phyloP scores from a whole-genome alignment of 2,113 vertebrate species.

The Galbula dea region DNA sequence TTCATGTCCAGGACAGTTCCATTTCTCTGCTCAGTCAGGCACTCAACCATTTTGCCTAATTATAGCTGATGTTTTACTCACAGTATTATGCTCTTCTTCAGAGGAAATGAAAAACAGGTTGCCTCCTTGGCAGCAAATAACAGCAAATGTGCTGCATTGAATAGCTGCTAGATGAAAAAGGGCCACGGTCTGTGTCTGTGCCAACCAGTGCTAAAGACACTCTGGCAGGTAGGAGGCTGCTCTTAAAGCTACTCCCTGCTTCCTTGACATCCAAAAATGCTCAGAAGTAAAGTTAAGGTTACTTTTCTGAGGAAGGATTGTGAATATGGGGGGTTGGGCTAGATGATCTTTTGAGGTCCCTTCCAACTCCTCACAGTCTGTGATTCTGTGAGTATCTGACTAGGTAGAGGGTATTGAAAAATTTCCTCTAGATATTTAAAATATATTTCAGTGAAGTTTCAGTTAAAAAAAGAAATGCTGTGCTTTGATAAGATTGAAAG shows the following conservation, averaged over 20 bases:
- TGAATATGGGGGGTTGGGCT: too few species aligned
- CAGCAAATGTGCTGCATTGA: slow-evolving; percentile 59
- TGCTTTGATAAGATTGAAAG: background rate
- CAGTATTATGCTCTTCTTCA: slow-evolving; percentile 68
- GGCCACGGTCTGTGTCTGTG: background rate
- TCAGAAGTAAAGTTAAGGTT: slow-evolving; percentile 18
- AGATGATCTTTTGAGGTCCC: too few species aligned
- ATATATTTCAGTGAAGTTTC: background rate
- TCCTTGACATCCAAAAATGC: slow-evolving; percentile 3
- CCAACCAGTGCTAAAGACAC: slow-evolving; percentile 17
- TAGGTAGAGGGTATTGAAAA: background rate
- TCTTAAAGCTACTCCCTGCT: background rate
- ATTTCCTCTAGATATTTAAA: background rate
- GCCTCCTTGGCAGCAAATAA: slow-evolving; percentile 64
- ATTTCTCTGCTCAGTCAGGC: slow-evolving; percentile 38
- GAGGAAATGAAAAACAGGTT: slow-evolving; percentile 71
- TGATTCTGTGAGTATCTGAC: too few species aligned
- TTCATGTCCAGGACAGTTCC: background rate
- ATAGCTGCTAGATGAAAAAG: slow-evolving; percentile 65
- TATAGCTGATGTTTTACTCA: slow-evolving; percentile 68
- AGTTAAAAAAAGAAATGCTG: background rate
- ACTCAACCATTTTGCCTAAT: slow-evolving; percentile 63
- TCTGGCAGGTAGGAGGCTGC: slow-evolving; percentile 32
- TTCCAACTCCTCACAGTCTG: too few species aligned
- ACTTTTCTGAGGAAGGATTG: background rate